Percentiles rank a stretch among this genome's conserved stretches.
These are phyloP conservation scores for Eristalinus aeneus DNA, from an alignment of 2,888 invertebrate species.

Conservation along the genomic window DNA sequence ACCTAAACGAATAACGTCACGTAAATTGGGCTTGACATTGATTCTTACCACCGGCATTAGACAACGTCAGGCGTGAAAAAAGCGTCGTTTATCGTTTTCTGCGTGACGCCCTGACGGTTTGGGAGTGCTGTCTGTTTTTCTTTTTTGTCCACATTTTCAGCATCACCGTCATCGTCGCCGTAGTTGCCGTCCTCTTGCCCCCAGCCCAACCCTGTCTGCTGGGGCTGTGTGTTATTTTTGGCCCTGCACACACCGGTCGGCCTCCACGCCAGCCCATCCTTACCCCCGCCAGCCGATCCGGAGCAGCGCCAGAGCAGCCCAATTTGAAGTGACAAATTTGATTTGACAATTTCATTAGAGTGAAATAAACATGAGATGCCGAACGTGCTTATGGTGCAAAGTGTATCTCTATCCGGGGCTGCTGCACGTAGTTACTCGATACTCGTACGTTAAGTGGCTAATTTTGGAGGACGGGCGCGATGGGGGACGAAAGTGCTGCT, in stretches of 20 bases:
- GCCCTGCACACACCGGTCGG: background rate
- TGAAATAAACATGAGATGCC: conserved; percentile 10
- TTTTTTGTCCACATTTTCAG: background rate
- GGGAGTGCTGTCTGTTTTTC: background rate
- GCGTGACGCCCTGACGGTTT: conserved; percentile 9
- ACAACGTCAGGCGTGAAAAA: conserved; percentile 30
- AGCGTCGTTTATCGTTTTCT: conserved; percentile 37
- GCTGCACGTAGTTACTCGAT: background rate
- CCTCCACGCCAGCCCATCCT: background rate
- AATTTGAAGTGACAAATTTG: conserved; percentile 30
- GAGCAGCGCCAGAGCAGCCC: background rate
- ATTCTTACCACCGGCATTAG: conserved; percentile 31
- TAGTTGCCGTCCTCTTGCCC: background rate
- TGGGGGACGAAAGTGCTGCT: background rate
- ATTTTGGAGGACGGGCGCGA: background rate
- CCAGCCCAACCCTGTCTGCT: background rate
- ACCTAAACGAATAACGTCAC: conserved; percentile 33
- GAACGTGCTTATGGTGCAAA: conserved; percentile 10
- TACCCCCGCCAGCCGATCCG: background rate
- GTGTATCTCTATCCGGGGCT: background rate
- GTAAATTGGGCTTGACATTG: conserved; percentile 34
- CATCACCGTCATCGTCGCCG: background rate
- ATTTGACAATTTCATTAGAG: conserved; percentile 39
- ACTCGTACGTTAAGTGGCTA: background rate
- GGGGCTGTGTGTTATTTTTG: conserved; percentile 4